Percentiles rank a stretch among this genome's conserved stretches.
Conservation (phyloP, 2,888 invertebrate genomes). For the Patella caerulea region DNA sequence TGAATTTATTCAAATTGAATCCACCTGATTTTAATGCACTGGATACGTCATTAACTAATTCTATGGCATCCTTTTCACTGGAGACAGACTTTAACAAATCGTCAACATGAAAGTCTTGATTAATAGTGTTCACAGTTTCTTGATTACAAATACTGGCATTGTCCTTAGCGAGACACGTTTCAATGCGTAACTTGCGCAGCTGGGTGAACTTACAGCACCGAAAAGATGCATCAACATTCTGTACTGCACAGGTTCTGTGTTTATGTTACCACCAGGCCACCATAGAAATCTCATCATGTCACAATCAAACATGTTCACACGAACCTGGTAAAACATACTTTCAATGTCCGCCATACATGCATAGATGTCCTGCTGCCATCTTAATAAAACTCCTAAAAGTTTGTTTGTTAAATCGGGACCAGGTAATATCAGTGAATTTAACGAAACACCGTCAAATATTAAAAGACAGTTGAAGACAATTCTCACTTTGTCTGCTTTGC, state of each 20-base stretch:
- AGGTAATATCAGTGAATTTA: constrained; percentile 32
- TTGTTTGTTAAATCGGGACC: constrained; percentile 32
- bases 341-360: constrained; percentile 36
- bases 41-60: neutral
- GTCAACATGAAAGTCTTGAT: constrained; percentile 29
- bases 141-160: neutral
- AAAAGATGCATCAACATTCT: constrained; percentile 24
- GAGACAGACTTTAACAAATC: constrained; percentile 23
- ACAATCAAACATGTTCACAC: constrained; percentile 25
- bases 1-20: constrained; percentile 38
- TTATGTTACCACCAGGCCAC: constrained; percentile 15
- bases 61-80: constrained; percentile 11
- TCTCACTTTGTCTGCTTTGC: constrained; percentile 27
- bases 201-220: constrained; percentile 15
- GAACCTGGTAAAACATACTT: constrained; percentile 34
- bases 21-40: constrained; percentile 21
- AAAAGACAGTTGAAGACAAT: constrained; percentile 39
- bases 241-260: constrained; percentile 13
- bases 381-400: constrained; percentile 31
- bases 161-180: constrained; percentile 14
- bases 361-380: constrained; percentile 30
- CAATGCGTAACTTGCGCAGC: constrained; percentile 23
- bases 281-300: constrained; percentile 30
- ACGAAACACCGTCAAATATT: constrained; percentile 19
- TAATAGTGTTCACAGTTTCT: constrained; percentile 8